Evolutionary conservation across 2,797 vertebrate species (phyloP).

Genomic region (Acanthiza pusilla): DNA sequence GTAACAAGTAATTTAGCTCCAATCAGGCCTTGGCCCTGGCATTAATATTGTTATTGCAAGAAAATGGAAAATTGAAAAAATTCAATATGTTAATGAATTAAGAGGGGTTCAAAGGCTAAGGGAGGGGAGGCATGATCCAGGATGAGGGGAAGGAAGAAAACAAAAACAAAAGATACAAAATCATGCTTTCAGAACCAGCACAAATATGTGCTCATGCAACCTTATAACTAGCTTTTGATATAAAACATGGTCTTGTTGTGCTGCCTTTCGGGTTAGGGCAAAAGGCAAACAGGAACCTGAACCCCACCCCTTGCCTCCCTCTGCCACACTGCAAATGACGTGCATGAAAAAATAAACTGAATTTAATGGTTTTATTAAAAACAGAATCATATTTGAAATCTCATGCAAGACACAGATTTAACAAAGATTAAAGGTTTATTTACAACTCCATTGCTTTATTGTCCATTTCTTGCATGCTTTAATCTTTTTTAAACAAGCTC

Average conservation of each 20-base stretch:
- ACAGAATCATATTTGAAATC: background rate
- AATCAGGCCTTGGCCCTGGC: slow-evolving; percentile 77
- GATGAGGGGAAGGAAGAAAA: background rate
- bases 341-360: background rate
- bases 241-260: background rate
- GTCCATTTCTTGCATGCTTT: background rate
- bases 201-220: background rate
- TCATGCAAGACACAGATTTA: background rate
- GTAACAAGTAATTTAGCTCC: slow-evolving; percentile 91
- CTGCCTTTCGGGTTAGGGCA: slow-evolving; percentile 7
- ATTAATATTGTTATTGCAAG: slow-evolving; percentile 80
- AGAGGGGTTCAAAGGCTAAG: slow-evolving; percentile 66
- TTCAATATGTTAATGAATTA: slow-evolving; percentile 82
- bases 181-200: background rate
- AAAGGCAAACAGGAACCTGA: background rate
- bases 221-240: slow-evolving; percentile 41
- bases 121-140: background rate
- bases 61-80: slow-evolving; percentile 81
- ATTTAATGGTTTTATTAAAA: background rate
- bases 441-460: background rate
- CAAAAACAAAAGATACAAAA: slow-evolving; percentile 48
- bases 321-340: rapidly evolving
- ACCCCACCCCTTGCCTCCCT: background rate
- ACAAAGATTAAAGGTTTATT: slow-evolving; percentile 5
- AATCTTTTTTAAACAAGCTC: slow-evolving; percentile 3